Base-by-base conservation (phyloP, 2,797 vertebrate species). In the Acanthopagrus latus region DNA sequence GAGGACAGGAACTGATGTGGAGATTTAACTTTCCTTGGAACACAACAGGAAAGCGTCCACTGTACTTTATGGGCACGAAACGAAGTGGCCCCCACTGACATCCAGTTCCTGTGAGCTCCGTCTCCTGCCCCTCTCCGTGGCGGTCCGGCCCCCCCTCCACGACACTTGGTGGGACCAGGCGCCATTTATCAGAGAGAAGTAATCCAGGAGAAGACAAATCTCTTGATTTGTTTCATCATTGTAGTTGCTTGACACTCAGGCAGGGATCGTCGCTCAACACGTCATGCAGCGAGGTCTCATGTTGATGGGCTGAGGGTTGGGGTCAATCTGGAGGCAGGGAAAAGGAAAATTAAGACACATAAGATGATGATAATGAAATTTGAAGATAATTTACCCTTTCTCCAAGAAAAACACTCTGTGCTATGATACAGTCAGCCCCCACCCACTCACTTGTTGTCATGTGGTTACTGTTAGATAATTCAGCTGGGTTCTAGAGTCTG, bases 221-320 rank as follows among this genome's bases (percentile, higher is more conserved):
- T 93, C 91, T 81, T 81, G 86, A 91, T 91, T 92, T 6, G 78
- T 88, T 91, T 86, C 11, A 18, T 76, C 83, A 87, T 78, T 91
- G 66, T 84, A 84, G 56, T 83, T 33, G 86, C 75, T 82, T 64
- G 86, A 93, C 86, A 64, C 86, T 91, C 86, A 79, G 89, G 81
- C 74, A 21, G 86, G 86, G 60, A 82, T 85, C 29, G 5, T 71
- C 55, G 92, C 94, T 99, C 96, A 99, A 90, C 97, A 98, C 9
- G 98, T 99, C 98, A 98, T 97, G 95, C 97, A 98, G 88, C 97
- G 97, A 0, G 94, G 97, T 81, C 97, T 95, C 71, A 95, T 95
- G 88, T 44, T 88, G 18, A 91, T 43, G 0, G 93, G 75, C 9
- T 95, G 73, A 1, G 98, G 98, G 86, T 99, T 97, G 0, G 98